A percentile compares a stretch with the other conserved stretches of the same genome.
phyloP scores from a whole-genome alignment of 2,888 invertebrate species.

The Stegana nigrithorax region DNA sequence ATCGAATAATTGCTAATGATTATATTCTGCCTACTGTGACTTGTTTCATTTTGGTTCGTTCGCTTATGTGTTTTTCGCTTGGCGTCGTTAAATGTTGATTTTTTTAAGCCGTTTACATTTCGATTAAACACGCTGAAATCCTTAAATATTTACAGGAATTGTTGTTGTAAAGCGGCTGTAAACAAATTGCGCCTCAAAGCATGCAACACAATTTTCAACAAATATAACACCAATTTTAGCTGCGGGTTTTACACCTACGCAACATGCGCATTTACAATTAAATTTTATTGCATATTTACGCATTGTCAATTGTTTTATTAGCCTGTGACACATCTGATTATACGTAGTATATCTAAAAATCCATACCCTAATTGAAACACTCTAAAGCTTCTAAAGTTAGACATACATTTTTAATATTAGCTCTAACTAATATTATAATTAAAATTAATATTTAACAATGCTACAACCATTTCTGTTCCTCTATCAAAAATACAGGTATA shows the following conservation, averaged over 20 bases:
- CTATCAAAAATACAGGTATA: too few species aligned
- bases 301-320: too few species aligned
- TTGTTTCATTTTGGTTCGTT: not conserved
- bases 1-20: not conserved
- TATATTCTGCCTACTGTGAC: not conserved
- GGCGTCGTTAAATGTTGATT: not conserved
- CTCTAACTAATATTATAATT: too few species aligned
- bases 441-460: too few species aligned
- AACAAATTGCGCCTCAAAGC: not conserved
- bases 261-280: not conserved
- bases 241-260: not conserved
- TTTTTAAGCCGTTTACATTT: too few species aligned
- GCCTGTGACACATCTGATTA: too few species aligned
- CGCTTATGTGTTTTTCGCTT: not conserved
- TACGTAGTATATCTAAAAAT: too few species aligned
- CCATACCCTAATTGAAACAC: too few species aligned
- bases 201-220: not conserved
- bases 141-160: constrained; percentile 33
- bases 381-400: too few species aligned
- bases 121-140: not conserved
- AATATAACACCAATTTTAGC: not conserved
- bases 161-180: constrained; percentile 26
- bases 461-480: too few species aligned
- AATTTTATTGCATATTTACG: too few species aligned
- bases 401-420: too few species aligned